Conservation (phyloP, 1,140 invertebrate genomes). For the Cherax quadricarinatus region DNA sequence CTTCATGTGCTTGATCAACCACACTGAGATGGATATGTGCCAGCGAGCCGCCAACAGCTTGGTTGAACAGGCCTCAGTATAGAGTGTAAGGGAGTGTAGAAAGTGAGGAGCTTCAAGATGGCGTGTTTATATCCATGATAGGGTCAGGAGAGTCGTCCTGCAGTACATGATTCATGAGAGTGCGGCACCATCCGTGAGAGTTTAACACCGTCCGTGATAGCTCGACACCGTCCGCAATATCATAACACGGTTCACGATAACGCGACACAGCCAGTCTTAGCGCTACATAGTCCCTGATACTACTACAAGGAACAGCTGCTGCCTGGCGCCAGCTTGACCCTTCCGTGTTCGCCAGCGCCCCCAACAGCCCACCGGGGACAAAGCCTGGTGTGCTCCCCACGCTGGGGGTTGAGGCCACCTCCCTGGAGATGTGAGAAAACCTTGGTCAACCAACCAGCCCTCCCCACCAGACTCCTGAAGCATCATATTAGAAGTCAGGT, state of each 20-base stretch:
- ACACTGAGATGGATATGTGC: no score
- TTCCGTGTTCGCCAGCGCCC: slow-evolving; percentile 27
- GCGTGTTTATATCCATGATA: no score
- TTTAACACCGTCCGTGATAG: neutral
- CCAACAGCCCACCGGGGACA: neutral
- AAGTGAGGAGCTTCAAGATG: no score
- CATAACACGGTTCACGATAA: no score
- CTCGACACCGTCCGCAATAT: no score
- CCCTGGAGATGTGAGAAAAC: neutral
- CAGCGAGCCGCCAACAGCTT: no score
- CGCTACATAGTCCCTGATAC: neutral
- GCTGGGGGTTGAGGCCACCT: neutral
- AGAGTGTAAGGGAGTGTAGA: no score
- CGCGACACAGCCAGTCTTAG: no score
- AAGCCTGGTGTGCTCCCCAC: slow-evolving; percentile 16
- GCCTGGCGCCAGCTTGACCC: slow-evolving; percentile 28
- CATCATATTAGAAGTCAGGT: neutral
- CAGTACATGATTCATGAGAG: neutral
- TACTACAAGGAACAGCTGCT: neutral
- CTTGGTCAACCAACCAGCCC: neutral
- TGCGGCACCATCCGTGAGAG: neutral
- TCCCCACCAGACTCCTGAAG: neutral
- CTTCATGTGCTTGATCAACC: no score
- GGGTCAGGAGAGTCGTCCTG: no score
- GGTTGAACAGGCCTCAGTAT: no score